phyloP scores from a whole-genome alignment of 2,888 invertebrate species.

The Coenonympha glycerion region DNA sequence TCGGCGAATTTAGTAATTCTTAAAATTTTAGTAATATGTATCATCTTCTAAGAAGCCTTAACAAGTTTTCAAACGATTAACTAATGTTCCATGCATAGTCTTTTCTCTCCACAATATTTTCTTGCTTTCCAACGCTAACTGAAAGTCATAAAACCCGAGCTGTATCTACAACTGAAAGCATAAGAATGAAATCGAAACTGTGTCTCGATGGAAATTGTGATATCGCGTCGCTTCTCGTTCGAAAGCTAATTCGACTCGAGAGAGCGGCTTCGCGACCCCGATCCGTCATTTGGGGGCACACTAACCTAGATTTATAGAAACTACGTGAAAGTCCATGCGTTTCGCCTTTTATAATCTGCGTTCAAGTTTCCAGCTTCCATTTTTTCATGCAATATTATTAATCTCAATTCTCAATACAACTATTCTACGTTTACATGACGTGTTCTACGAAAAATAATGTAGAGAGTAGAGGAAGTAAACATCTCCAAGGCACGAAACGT shows the following conservation, averaged over 20 bases:
- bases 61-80: no score
- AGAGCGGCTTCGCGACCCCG: constrained; percentile 22
- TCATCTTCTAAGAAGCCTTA: no score
- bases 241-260: constrained; percentile 9
- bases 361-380: neutral
- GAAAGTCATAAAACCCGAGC: neutral
- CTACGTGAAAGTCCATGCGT: constrained; percentile 5
- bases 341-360: neutral
- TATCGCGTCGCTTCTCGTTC: neutral
- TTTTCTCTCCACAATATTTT: no score
- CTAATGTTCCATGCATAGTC: no score
- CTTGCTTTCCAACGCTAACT: no score
- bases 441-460: neutral
- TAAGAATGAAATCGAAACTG: neutral
- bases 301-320: constrained; percentile 19
- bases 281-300: constrained; percentile 15
- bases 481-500: no score
- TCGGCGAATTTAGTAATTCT: no score
- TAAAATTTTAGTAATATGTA: no score
- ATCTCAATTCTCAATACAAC: neutral
- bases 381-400: neutral
- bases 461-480: no score
- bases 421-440: neutral
- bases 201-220: neutral
- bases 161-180: no score